Base-by-base conservation (phyloP, 2,888 invertebrate genomes). In the Chaetoderma sp. region DNA sequence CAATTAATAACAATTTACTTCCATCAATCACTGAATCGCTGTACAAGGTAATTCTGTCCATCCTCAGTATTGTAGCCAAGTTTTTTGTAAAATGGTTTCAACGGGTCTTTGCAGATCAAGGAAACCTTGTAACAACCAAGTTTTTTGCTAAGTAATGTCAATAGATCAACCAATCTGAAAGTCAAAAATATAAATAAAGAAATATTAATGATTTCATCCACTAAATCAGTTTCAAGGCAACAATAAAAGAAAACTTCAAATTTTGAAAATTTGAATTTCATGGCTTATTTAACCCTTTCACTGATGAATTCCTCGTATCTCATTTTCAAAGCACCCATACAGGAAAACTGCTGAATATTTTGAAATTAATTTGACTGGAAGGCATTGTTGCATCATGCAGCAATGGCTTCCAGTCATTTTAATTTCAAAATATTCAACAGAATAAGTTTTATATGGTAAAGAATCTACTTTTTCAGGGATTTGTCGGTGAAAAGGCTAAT, bases 51-150 rank as follows among this genome's bases (percentile, higher is more conserved):
- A 88, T 95, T 95, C 55, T 94, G 94, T 6, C 92, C 90, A 83
- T 95, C 93, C 56, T 92, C 89, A 68, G 90, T 90, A 16, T 66
- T 67, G 84, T 94, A 96, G 6, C 96, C 96, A 70, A 96, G 89
- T 4, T 91, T 91, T 84, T 93, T 92, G 85, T 98, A 98, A 86
- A 96, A 97, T 71, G 92, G 91, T 73, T 95, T 92, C 66, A 96
- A 90, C 72, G 90, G 91, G 84, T 97, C 96, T 83, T 93, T 93
- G 88, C 97, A 86, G 65, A 86, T 86, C 49, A 86, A 71, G 1
- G 85, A 84, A 27, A 84, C 71, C 65, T 86, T 86, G 74, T 86
- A 86, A 69, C 83, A 83, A 27, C 80, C 83, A 2, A 86, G 65
- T 23, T 75, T 63, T 60, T 77, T 74, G 21, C 83, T 78, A 10